These are phyloP conservation scores for Oscheius sp. DNA, from an alignment of 1,140 invertebrate species.

Conservation along the genomic window DNA sequence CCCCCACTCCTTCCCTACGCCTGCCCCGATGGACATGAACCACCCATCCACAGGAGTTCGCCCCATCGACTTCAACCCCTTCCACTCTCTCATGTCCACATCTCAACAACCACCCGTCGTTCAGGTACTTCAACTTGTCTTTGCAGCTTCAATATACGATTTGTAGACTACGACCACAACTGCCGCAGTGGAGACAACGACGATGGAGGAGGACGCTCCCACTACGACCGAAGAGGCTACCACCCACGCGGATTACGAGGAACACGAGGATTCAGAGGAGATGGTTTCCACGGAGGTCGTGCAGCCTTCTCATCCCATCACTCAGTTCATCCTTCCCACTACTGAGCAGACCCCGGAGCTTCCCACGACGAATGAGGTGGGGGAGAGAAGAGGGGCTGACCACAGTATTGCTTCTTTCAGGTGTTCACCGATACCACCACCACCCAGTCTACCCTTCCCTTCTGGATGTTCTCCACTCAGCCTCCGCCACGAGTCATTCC, in stretches of 20 bases:
- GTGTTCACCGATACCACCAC: constrained; percentile 2
- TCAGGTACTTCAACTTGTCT: neutral
- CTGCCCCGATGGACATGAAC: constrained; percentile 5
- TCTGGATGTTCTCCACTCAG: constrained; percentile 21
- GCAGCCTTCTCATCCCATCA: constrained; percentile 1
- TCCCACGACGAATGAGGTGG: constrained; percentile 3
- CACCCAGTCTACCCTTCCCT: constrained; percentile 25
- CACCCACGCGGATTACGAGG: neutral
- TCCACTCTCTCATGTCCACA: neutral
- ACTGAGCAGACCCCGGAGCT: constrained; percentile 8
- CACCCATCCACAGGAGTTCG: neutral
- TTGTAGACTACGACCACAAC: constrained; percentile 18
- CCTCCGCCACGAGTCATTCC: neutral
- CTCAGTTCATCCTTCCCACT: constrained; percentile 19
- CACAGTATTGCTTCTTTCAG: too few species aligned
- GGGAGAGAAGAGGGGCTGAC: constrained; percentile 11
- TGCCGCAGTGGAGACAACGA: constrained; percentile 33
- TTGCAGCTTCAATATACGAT: too few species aligned
- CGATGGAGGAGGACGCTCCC: constrained; percentile 15
- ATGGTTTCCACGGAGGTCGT: constrained; percentile 18
- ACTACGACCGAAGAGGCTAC: constrained; percentile 12
- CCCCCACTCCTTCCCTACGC: constrained; percentile 23
- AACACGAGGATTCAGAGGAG: constrained; percentile 5
- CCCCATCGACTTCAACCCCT: neutral
- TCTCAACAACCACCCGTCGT: neutral